These are phyloP conservation scores for Drosophila tanythrix DNA, from an alignment of 2,888 invertebrate species.

Conservation along the genomic window DNA sequence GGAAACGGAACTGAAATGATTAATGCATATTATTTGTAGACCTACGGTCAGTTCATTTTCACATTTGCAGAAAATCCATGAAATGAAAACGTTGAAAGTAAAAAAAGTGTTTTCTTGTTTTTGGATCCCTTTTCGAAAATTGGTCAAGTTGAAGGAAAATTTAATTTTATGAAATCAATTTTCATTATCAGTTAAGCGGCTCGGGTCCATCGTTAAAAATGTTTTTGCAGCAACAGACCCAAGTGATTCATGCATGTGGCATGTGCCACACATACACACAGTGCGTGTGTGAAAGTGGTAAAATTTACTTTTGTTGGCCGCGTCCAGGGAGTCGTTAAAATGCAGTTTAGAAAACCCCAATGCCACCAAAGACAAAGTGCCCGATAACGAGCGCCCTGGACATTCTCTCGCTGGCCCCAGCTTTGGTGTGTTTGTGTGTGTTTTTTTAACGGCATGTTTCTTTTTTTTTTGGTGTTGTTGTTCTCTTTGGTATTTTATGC, in stretches of 20 bases:
- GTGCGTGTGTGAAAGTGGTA: slow-evolving; percentile 19
- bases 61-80: slow-evolving; percentile 14
- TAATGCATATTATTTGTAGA: slow-evolving; percentile 29
- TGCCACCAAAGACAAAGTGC: slow-evolving; percentile 62
- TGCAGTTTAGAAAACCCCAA: slow-evolving; percentile 68
- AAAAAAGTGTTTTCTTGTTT: slow-evolving; percentile 6
- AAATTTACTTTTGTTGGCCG: slow-evolving; percentile 41
- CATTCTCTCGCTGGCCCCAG: slow-evolving; percentile 31
- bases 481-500: slow-evolving; percentile 20
- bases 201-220: slow-evolving; percentile 54
- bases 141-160: slow-evolving; percentile 44
- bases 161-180: slow-evolving; percentile 67
- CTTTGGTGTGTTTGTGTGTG: slow-evolving; percentile 1
- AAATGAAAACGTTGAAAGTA: slow-evolving; percentile 11
- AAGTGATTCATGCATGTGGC: slow-evolving; percentile 21
- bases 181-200: slow-evolving; percentile 62
- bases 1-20: slow-evolving; percentile 38
- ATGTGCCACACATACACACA: slow-evolving; percentile 12
- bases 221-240: slow-evolving; percentile 19
- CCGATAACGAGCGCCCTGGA: slow-evolving; percentile 61
- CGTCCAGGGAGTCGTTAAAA: slow-evolving; percentile 76
- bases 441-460: slow-evolving; percentile 16
- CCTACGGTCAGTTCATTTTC: slow-evolving; percentile 9
- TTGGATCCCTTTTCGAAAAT: slow-evolving; percentile 30
- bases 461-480: slow-evolving; percentile 8